A percentile compares a stretch with the other conserved stretches of the same genome.
Conservation (phyloP, 2,797 vertebrate species). For the Otus scops region DNA sequence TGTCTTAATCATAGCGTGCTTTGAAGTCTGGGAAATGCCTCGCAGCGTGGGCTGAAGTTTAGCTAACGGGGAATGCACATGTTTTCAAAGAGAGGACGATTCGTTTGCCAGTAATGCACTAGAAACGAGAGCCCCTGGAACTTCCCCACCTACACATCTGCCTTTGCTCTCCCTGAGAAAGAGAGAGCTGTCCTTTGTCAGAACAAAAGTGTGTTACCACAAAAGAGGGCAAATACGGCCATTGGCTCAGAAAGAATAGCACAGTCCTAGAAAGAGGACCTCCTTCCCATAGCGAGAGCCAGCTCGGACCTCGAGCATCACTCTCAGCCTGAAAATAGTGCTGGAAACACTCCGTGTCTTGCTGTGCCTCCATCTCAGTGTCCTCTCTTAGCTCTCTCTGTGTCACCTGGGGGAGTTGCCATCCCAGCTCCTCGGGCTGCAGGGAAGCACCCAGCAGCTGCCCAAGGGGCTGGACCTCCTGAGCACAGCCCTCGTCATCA, state of each 20-base stretch:
- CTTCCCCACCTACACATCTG: constrained; percentile 55
- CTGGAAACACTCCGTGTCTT: not conserved
- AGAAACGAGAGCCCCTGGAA: constrained; percentile 15
- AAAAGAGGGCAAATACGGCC: not conserved
- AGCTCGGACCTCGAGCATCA: not conserved
- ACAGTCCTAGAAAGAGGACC: not conserved
- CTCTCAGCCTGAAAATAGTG: not conserved
- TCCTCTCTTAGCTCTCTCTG: not conserved
- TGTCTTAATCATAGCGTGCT: not conserved
- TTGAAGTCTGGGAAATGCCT: not conserved
- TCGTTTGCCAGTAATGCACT: constrained; percentile 18
- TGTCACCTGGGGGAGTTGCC: not conserved
- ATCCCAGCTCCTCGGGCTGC: not conserved
- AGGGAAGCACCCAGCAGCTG: not conserved
- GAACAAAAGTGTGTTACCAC: not conserved
- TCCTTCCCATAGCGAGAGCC: not conserved
- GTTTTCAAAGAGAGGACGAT: not conserved
- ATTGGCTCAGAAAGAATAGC: not conserved
- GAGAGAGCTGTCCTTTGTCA: not conserved
- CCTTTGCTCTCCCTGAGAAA: not conserved
- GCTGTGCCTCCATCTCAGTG: not conserved
- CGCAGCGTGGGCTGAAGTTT: not conserved
- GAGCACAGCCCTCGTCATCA: not conserved
- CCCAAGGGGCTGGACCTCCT: not conserved
- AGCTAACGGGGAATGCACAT: not conserved